phyloP scores from a whole-genome alignment of 2,888 invertebrate species.

The Leptopilina drosophilae region DNA sequence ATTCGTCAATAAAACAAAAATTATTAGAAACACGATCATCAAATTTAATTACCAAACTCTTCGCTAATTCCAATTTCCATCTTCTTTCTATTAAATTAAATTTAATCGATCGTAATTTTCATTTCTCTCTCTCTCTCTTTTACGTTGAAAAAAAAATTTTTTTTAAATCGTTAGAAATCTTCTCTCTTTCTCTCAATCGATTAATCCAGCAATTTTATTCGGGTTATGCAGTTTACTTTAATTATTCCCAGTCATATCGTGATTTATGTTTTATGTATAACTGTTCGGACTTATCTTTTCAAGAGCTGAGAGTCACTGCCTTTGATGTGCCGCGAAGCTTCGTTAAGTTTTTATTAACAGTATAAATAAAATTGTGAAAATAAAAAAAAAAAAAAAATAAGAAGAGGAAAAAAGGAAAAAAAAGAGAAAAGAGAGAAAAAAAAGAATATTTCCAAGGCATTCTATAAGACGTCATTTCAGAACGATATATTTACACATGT shows the following conservation, averaged over 20 bases:
- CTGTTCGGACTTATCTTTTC: conserved; percentile 33
- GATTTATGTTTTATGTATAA: conserved; percentile 40
- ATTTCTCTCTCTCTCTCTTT: not conserved
- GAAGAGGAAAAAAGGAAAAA: too few species aligned
- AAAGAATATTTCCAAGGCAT: conserved; percentile 27
- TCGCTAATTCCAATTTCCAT: too few species aligned
- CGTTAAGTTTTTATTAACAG: conserved; percentile 42
- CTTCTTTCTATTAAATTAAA: too few species aligned
- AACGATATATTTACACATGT: conserved; percentile 35
- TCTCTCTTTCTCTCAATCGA: not conserved
- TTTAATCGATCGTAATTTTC: not conserved
- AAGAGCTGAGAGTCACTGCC: conserved; percentile 40
- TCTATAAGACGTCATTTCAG: conserved; percentile 30
- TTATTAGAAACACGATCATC: too few species aligned
- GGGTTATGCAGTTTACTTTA: conserved; percentile 23
- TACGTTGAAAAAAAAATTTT: not conserved
- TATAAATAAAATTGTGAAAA: conserved; percentile 37
- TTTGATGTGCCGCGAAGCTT: conserved; percentile 39
- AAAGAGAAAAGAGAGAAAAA: not conserved
- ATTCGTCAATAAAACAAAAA: too few species aligned
- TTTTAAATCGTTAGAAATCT: not conserved
- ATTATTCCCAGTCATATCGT: conserved; percentile 38
- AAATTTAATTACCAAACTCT: too few species aligned
- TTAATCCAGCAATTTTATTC: conserved; percentile 19
- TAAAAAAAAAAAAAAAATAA: not conserved